Percentiles rank a stretch among this genome's conserved stretches.
phyloP scores from a whole-genome alignment of 2,113 vertebrate species.

The Tonatia bakeri region DNA sequence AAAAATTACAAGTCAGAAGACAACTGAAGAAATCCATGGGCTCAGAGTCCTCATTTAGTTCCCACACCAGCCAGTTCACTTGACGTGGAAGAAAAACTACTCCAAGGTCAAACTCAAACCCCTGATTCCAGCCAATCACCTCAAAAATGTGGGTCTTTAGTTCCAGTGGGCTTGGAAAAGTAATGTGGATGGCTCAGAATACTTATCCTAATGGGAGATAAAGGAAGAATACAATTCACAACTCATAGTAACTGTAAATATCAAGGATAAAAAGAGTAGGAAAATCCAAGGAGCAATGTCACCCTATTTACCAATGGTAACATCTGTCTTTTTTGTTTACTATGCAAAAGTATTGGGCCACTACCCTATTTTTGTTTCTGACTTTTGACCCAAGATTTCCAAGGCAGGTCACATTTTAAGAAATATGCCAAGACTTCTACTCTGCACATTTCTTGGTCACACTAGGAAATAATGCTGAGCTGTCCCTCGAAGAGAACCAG shows the following conservation, averaged over 20 bases:
- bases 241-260: neutral
- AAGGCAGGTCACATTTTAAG: neutral
- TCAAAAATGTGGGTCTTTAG: neutral
- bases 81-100: neutral
- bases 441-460: neutral
- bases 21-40: neutral
- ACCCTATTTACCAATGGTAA: constrained; percentile 36
- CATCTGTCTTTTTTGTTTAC: constrained; percentile 40
- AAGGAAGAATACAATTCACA: neutral
- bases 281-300: constrained; percentile 53
- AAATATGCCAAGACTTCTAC: neutral
- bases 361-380: neutral
- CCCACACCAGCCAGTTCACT: neutral
- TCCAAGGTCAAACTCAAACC: neutral
- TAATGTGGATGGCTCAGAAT: neutral
- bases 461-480: neutral
- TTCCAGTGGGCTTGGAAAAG: neutral
- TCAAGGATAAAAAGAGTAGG: neutral
- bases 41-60: neutral
- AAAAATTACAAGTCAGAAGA: constrained; percentile 17
- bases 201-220: neutral
- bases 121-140: neutral
- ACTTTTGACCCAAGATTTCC: neutral
- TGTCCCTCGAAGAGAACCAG: neutral
- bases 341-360: constrained; percentile 8